Conservation (phyloP, 30 jellyfish, hydroid and myxozoan species). For the Cassiopea xamachana region DNA sequence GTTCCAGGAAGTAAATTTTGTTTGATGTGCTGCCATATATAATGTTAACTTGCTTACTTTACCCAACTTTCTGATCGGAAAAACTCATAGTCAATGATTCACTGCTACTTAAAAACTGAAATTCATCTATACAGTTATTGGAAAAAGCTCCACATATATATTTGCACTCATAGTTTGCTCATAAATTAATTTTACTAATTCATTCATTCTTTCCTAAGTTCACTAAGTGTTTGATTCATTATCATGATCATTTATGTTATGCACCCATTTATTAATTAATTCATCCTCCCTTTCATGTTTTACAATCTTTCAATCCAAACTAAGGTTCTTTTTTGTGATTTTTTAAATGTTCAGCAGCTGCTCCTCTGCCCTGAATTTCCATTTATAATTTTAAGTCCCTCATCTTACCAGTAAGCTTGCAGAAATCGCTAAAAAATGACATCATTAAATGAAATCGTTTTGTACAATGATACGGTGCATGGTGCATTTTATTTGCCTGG, state of each 20-base stretch:
- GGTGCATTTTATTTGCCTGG: neutral
- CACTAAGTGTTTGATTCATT: no score
- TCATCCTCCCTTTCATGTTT: neutral
- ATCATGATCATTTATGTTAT: neutral
- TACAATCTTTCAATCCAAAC: neutral
- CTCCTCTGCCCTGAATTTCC: neutral
- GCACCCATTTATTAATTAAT: neutral
- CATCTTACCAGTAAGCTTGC: neutral
- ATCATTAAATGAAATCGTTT: neutral
- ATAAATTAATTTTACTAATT: no score
- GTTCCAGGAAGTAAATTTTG: no score
- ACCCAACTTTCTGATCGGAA: no score
- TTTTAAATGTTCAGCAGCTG: neutral
- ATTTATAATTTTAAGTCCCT: neutral
- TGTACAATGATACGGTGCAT: neutral
- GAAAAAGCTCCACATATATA: no score
- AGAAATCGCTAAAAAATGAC: neutral
- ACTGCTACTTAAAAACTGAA: no score
- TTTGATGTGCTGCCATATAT: no score
- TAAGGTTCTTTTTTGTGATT: neutral
- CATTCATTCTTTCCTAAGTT: no score
- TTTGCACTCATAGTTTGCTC: no score
- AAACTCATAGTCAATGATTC: no score
- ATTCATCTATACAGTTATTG: no score
- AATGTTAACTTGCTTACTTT: no score